phyloP scores from a whole-genome alignment of 2,888 invertebrate genomes.

The Xylota segnis region DNA sequence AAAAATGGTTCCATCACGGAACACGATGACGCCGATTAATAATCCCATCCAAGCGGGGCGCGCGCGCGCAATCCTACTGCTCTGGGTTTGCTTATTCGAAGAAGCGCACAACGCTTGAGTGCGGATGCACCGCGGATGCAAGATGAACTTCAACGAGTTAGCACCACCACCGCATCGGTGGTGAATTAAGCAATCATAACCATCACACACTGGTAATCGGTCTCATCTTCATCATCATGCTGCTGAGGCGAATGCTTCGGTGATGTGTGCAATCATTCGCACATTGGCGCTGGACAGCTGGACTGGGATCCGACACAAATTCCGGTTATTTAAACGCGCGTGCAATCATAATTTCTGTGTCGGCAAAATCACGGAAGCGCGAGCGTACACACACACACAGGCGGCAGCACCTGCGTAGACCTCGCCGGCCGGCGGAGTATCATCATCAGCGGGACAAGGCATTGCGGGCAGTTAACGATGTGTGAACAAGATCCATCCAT shows the following conservation, averaged over 20 bases:
- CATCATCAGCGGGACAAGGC: constrained; percentile 48
- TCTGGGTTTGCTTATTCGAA: constrained; percentile 17
- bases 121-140: constrained; percentile 49
- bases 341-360: constrained; percentile 64
- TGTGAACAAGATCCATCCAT: constrained; percentile 65
- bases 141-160: constrained; percentile 45
- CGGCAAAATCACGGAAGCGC: constrained; percentile 56
- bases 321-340: constrained; percentile 70
- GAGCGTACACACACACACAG: constrained; percentile 33
- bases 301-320: constrained; percentile 29
- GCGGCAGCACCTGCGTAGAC: constrained; percentile 65
- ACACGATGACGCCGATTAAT: constrained; percentile 73
- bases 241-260: constrained; percentile 18
- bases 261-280: constrained; percentile 61
- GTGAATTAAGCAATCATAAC: constrained; percentile 73
- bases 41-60: constrained; percentile 69
- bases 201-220: constrained; percentile 66
- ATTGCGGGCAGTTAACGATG: constrained; percentile 68
- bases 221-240: constrained; percentile 59
- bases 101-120: constrained; percentile 49
- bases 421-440: constrained; percentile 1
- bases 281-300: constrained; percentile 35
- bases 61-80: constrained; percentile 26
- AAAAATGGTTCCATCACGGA: constrained; percentile 66
- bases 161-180: constrained; percentile 27